Base-by-base conservation (phyloP, 2,113 vertebrate genomes). In the Leptosomus discolor region DNA sequence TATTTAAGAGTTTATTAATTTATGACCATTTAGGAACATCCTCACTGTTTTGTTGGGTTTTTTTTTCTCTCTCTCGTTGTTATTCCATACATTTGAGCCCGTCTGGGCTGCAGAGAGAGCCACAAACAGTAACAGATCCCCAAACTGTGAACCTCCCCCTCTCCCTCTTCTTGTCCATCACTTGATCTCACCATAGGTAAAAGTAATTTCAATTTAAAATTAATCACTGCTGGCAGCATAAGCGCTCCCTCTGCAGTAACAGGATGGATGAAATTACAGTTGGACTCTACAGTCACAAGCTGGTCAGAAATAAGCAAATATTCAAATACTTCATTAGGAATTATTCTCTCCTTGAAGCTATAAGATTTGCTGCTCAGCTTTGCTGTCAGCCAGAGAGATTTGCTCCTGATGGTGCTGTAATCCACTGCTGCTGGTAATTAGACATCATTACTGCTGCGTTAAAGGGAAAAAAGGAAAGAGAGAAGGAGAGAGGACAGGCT, bases 381-480 rank as follows among this genome's bases (percentile, higher is more conserved):
- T 97, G 93, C 96, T 98, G 97, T 98, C 95, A 96, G 77, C 77
- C 89, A 97, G 95, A 96, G 90, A 97, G 93, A 97, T 98, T 97
- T 98, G 95, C 92, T 97, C 96, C 96, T 98, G 98, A 97, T 96
- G 97, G 97, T 98, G 96, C 95, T 97, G 94, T 97, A 98, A 98
- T 98, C 97, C 97, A 97, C 91, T 97, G 97, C 98, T 98, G 97
- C 97, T 98, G 98, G 97, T 98, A 98, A 99, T 98, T 98, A 98
- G 98, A 97, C 97, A 98, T 98, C 98, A 98, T 98, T 98, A 98
- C 98, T 97, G 93, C 97, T 97, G 97, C 69, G 78, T 97, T 98
- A 98, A 98, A 98, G 96, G 96, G 95, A 98, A 95, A 98, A 98
- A 98, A 95, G 96, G 95, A 98, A 95, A 96, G 97, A 98, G 97